These are phyloP conservation scores for Caenorhabditis angaria DNA, from an alignment of 2,888 invertebrate species.

Conservation along the genomic window DNA sequence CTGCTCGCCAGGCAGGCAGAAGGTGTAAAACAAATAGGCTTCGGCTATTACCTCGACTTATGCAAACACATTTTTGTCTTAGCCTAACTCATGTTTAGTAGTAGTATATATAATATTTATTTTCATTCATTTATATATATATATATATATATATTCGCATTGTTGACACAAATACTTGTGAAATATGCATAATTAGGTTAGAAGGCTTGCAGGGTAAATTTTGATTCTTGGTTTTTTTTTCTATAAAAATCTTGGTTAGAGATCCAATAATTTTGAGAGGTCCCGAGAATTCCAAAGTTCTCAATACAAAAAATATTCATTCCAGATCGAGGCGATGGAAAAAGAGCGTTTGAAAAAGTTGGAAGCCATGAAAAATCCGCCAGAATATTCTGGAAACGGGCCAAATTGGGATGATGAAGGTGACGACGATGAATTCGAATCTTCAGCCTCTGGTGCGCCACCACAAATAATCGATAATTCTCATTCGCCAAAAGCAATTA, in stretches of 20 bases:
- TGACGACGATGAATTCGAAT: slow-evolving; percentile 17
- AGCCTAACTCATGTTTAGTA: too few relatives aligned
- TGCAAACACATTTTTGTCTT: too few relatives aligned
- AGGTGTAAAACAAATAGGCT: slow-evolving; percentile 36
- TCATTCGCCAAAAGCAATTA: slow-evolving; percentile 13
- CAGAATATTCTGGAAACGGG: slow-evolving; percentile 23
- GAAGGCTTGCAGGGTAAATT: too few relatives aligned
- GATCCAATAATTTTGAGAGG: neutral
- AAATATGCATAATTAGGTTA: too few relatives aligned
- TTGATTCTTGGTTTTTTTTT: neutral
- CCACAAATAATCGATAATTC: slow-evolving; percentile 18
- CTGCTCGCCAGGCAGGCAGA: too few relatives aligned
- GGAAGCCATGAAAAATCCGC: neutral
- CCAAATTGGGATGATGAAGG: slow-evolving; percentile 39
- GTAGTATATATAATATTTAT: too few relatives aligned
- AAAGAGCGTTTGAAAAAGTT: slow-evolving; percentile 20
- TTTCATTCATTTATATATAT: too few relatives aligned
- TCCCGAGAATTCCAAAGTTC: neutral
- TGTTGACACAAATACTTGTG: too few relatives aligned
- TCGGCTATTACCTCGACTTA: neutral
- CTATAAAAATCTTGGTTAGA: neutral
- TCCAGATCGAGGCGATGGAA: slow-evolving; percentile 42
- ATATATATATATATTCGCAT: too few relatives aligned
- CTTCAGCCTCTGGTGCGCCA: slow-evolving; percentile 34
- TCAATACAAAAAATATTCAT: slow-evolving; percentile 17